Conservation (phyloP, 2,113 vertebrate species). For the Paedocypris sp. region DNA sequence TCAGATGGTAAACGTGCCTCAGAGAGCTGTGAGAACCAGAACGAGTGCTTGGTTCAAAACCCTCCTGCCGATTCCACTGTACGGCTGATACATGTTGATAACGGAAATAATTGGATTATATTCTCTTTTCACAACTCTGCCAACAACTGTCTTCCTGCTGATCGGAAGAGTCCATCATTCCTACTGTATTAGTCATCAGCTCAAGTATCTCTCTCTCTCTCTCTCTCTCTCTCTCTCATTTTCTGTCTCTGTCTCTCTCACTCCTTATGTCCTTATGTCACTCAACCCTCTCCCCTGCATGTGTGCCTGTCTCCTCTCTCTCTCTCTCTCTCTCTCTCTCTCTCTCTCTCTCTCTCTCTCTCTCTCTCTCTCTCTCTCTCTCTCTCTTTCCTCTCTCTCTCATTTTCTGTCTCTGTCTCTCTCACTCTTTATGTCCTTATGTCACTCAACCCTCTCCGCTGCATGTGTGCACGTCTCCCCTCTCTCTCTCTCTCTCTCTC, state of each 20-base stretch:
- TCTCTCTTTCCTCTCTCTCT: too few species aligned
- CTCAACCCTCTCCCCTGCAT: too few species aligned
- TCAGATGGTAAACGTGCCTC: background rate
- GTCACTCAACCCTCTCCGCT: too few species aligned
- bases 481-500: too few species aligned
- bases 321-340: too few species aligned
- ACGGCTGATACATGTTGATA: constrained; percentile 12
- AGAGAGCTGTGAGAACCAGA: background rate
- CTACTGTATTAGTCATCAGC: background rate
- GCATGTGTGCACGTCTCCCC: too few species aligned
- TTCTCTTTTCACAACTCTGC: constrained; percentile 22
- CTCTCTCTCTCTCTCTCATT: background rate
- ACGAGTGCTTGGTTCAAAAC: background rate
- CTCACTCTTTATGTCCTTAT: too few species aligned
- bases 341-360: too few species aligned
- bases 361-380: too few species aligned
- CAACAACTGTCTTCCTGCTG: background rate
- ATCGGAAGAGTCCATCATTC: background rate
- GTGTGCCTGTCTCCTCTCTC: too few species aligned
- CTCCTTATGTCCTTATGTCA: too few species aligned
- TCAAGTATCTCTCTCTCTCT: background rate
- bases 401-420: too few species aligned
- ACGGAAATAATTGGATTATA: constrained; percentile 29
- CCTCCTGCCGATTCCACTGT: background rate
- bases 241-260: background rate